phyloP scores from a whole-genome alignment of 2,888 invertebrate genomes.

The Pseudococcus jackbeardsleyi region DNA sequence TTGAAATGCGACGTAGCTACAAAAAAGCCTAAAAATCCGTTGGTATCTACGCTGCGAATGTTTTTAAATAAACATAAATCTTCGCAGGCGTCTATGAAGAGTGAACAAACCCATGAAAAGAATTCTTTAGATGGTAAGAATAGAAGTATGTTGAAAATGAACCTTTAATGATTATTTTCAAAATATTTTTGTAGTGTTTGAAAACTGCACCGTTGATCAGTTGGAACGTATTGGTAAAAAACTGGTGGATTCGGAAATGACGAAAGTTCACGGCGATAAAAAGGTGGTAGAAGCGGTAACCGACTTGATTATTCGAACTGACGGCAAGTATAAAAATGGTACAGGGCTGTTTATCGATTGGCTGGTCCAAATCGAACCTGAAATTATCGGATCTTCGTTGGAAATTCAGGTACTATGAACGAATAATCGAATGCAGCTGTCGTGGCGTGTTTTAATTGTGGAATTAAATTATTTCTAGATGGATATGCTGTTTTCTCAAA shows the following conservation, averaged over 20 bases:
- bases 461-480: constrained; percentile 71
- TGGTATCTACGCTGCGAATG: constrained; percentile 11
- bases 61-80: constrained; percentile 48
- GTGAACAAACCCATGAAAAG: not conserved
- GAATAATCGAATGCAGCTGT: not conserved
- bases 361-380: constrained; percentile 89
- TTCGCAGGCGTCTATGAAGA: not conserved
- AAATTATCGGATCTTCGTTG: constrained; percentile 79
- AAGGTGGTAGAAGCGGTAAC: constrained; percentile 72
- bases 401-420: constrained; percentile 73
- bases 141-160: not conserved
- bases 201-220: constrained; percentile 66
- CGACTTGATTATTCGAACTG: constrained; percentile 68
- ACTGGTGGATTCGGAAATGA: constrained; percentile 68
- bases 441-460: not conserved
- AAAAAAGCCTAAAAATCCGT: constrained; percentile 48
- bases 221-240: constrained; percentile 70
- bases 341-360: constrained; percentile 80
- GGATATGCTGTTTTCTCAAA: constrained; percentile 77
- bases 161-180: not conserved
- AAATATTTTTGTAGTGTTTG: constrained; percentile 62
- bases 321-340: constrained; percentile 21
- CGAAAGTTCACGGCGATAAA: constrained; percentile 61
- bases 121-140: constrained; percentile 36
- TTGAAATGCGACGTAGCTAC: not conserved